Evolutionary conservation across 2,113 vertebrate species (phyloP), one percentile per base, ranked within the genome.

Genomic region (Polyodon spathula): DNA sequence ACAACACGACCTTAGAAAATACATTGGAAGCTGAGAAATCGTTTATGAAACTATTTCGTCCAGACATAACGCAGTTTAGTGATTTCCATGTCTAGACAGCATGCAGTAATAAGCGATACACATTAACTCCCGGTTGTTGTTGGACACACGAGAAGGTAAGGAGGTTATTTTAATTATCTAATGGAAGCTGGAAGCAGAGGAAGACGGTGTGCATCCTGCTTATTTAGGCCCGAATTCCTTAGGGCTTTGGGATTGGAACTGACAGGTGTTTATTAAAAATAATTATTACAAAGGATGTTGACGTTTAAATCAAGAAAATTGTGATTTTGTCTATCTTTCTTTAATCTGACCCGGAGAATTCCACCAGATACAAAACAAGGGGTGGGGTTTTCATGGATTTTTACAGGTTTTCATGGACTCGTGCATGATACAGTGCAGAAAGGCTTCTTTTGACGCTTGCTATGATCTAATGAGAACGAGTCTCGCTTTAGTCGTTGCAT

Each of bases 131-230:
- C 27, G 27, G 27, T 16, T 27, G 37, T 39, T 54, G 27, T 27
- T 38, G 59, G 41, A 56, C 64, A 68, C 41, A 65, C 59, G 42
- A 72, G 58, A 69, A 83, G 83, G 85, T 87, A 87, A 87, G 82
- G 15, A 74, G 85, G 81, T 87, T 87, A 85, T 37, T 56, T 8
- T 51, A 57, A n/a, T 66, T 65, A 54, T 76, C 61, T 65, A 15
- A 55, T 56, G 59, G 61, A 72, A 66, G 42, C 52, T 71, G 59
- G 53, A 57, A 27, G 27, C 27, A 27, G 27, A 27, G 27, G 27
- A 27, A 27, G 27, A 27, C 27, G 27, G 3, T 27, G 27, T 27
- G 27, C 27, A 27, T 27, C 27, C 27, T 27, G 6, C 15, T n/a
- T n/a, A 50, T 50, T n/a, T n/a, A 50, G 48, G 48, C 48, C 48